Evolutionary conservation across 2,113 vertebrate species (phyloP).

Genomic region (Chrysochloris asiatica): DNA sequence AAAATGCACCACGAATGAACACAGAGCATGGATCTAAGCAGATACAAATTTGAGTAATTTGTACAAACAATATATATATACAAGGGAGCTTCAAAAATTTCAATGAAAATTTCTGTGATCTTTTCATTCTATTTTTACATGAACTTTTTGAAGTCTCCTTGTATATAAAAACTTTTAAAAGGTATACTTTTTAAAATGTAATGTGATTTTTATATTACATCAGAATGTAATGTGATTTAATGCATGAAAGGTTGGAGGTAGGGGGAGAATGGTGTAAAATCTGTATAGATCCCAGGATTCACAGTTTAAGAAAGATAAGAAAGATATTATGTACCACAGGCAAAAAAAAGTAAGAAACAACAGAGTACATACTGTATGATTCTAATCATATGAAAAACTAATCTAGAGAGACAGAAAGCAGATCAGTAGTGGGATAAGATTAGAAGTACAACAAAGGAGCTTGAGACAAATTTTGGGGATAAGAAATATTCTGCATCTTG

Average conservation of each 20-base stretch:
- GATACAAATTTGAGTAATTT: conserved; percentile 16
- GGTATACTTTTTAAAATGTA: not conserved
- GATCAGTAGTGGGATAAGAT: not conserved
- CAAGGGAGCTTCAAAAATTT: not conserved
- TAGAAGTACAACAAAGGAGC: not conserved
- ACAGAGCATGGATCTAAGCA: not conserved
- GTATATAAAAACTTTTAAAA: not conserved
- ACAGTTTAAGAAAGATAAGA: not conserved
- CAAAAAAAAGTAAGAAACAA: conserved; percentile 9
- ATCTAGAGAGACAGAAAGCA: conserved; percentile 8
- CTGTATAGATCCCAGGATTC: not conserved
- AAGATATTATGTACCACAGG: not conserved
- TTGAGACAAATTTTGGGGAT: not conserved
- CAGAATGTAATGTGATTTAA: conserved; percentile 17
- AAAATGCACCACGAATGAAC: conserved; percentile 6
- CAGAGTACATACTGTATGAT: not conserved
- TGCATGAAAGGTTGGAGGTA: not conserved
- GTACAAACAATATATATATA: not conserved
- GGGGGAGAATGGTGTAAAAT: not conserved
- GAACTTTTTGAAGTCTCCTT: too few species aligned
- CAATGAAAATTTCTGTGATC: not conserved
- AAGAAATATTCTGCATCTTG: conserved; percentile 30
- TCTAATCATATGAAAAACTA: conserved; percentile 18
- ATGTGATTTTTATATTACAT: not conserved
- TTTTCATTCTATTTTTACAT: too few species aligned